Evolutionary conservation across 2,888 invertebrate species (phyloP).

Genomic region (Tholera decimalis): DNA sequence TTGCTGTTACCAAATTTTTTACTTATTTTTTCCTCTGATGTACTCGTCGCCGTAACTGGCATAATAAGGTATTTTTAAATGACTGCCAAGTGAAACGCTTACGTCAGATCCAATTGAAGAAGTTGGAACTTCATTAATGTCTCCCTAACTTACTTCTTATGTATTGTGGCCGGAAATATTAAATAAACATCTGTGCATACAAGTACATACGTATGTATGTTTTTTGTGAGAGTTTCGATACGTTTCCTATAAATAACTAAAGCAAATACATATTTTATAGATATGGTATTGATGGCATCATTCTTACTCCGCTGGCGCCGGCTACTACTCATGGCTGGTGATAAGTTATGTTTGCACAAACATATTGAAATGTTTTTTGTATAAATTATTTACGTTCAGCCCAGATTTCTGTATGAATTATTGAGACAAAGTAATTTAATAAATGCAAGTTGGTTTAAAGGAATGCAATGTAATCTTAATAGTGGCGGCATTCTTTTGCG

Average conservation of each 20-base stretch:
- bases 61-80: constrained; percentile 35
- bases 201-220: constrained; percentile 44
- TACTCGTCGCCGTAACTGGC: constrained; percentile 34
- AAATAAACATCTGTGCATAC: constrained; percentile 38
- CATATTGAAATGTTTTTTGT: constrained; percentile 57
- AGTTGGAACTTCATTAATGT: constrained; percentile 32
- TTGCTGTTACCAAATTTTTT: constrained; percentile 23
- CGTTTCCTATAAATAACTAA: constrained; percentile 58
- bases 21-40: constrained; percentile 31
- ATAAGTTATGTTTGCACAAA: constrained; percentile 63
- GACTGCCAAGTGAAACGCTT: constrained; percentile 24
- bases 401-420: constrained; percentile 54
- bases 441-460: constrained; percentile 43
- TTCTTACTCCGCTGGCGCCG: constrained; percentile 59
- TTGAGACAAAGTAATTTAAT: constrained; percentile 43
- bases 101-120: constrained; percentile 29
- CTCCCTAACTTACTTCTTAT: constrained; percentile 41
- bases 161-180: constrained; percentile 43
- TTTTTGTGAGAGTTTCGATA: constrained; percentile 49
- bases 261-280: constrained; percentile 58
- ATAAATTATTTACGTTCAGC: constrained; percentile 59
- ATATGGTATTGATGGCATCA: constrained; percentile 62
- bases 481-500: constrained; percentile 49
- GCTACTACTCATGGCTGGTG: constrained; percentile 46
- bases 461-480: constrained; percentile 45